Conservation (phyloP, 2,797 vertebrate genomes). For the Myotis pilosus region DNA sequence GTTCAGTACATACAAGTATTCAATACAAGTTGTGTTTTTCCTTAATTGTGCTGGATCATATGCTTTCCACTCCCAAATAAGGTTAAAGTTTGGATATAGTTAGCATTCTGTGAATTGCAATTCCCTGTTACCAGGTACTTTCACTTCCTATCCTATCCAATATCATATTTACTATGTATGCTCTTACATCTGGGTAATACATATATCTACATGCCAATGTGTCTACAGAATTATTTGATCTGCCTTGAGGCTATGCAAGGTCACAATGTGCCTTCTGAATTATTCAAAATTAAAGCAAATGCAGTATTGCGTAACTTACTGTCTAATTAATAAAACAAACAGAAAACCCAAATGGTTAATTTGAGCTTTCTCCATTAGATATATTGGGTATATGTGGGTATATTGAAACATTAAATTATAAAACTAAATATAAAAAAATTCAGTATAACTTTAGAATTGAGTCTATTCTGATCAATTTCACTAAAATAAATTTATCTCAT, state of each 20-base stretch:
- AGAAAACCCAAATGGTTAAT: not conserved
- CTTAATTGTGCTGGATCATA: not conserved
- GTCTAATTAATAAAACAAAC: not conserved
- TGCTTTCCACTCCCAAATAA: not conserved
- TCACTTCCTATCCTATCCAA: not conserved
- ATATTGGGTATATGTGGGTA: not conserved
- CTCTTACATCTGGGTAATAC: not conserved
- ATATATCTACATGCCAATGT: not conserved
- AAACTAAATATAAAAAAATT: conserved; percentile 13
- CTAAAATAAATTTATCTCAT: not conserved
- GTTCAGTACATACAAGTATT: not conserved
- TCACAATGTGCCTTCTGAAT: not conserved
- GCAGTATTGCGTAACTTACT: not conserved
- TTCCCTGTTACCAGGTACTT: not conserved
- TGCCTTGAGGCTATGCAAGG: not conserved
- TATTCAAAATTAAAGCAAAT: conserved; percentile 4
- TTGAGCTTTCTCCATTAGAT: not conserved
- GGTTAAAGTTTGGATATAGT: not conserved
- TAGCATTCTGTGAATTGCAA: not conserved
- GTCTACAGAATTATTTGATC: not conserved
- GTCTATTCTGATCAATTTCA: not conserved
- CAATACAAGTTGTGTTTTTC: not conserved
- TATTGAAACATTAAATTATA: not conserved
- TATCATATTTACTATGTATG: not conserved
- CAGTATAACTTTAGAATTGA: not conserved